These are phyloP conservation scores for Lagocephalus sceleratus DNA, from an alignment of 2,797 vertebrate species.

Conservation along the genomic window DNA sequence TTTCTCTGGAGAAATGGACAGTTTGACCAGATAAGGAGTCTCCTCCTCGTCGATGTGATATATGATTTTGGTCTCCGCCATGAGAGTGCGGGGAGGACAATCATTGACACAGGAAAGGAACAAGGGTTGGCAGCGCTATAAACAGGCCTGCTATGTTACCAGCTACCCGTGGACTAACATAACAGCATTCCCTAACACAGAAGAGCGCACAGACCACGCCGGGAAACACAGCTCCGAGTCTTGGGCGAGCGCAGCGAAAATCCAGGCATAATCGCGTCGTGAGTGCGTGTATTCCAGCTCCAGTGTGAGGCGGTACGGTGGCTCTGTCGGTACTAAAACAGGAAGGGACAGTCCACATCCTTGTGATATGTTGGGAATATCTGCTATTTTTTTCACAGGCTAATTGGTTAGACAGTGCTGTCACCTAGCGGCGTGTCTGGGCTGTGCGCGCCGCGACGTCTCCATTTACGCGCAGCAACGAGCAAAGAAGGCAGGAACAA, in stretches of 20 bases:
- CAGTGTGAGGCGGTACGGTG: slow-evolving; percentile 69
- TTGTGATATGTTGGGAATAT: slow-evolving; percentile 72
- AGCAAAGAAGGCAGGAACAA: not conserved
- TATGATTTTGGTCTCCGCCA: slow-evolving; percentile 99
- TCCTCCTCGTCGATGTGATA: slow-evolving; percentile 99
- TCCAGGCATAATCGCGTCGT: slow-evolving; percentile 74
- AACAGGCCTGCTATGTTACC: slow-evolving; percentile 64
- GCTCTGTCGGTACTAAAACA: slow-evolving; percentile 79
- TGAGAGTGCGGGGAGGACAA: slow-evolving; percentile 79
- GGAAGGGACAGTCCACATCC: slow-evolving; percentile 83
- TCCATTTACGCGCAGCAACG: not conserved
- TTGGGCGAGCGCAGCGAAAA: slow-evolving; percentile 39
- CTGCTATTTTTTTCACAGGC: slow-evolving; percentile 42
- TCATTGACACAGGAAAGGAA: slow-evolving; percentile 77
- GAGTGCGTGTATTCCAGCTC: slow-evolving; percentile 69
- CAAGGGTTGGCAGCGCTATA: slow-evolving; percentile 70
- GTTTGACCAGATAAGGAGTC: slow-evolving; percentile 96
- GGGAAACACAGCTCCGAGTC: slow-evolving; percentile 55
- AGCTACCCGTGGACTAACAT: slow-evolving; percentile 67
- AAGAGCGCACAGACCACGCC: slow-evolving; percentile 35
- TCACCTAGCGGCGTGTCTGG: slow-evolving; percentile 67
- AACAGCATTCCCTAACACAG: slow-evolving; percentile 52
- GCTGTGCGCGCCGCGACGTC: slow-evolving; percentile 5
- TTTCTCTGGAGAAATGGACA: slow-evolving; percentile 90
- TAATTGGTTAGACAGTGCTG: slow-evolving; percentile 63